These are phyloP conservation scores for Pocillopora meandrina DNA, from an alignment of 92 coral and sea anemone species.

Conservation along the genomic window DNA sequence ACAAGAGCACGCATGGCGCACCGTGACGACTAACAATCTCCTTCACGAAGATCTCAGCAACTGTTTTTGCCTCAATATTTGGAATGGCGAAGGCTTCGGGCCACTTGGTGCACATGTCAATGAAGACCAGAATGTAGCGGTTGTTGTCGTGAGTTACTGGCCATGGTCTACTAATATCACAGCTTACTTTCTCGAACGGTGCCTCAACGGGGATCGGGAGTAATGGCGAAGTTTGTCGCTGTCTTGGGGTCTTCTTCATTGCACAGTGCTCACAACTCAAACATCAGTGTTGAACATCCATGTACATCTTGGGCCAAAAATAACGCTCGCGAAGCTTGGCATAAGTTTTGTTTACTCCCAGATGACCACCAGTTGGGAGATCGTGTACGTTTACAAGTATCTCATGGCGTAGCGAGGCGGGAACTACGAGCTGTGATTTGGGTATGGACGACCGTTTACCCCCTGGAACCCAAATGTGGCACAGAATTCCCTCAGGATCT, in stretches of 20 bases:
- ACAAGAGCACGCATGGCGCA: slow-evolving; percentile 33
- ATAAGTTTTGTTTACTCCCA: slow-evolving; percentile 45
- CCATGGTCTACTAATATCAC: too few relatives aligned
- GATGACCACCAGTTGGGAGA: slow-evolving; percentile 14
- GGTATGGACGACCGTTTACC: background rate
- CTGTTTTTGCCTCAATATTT: slow-evolving; percentile 38
- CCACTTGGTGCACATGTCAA: slow-evolving; percentile 45
- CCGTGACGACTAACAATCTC: slow-evolving; percentile 50
- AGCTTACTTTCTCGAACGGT: background rate
- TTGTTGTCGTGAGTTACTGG: slow-evolving; percentile 14
- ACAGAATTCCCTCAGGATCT: slow-evolving; percentile 29
- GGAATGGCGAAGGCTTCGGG: slow-evolving; percentile 52
- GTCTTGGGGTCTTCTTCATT: slow-evolving; percentile 32
- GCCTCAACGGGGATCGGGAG: slow-evolving; percentile 51
- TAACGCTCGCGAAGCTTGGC: slow-evolving; percentile 54
- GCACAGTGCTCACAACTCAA: slow-evolving; percentile 5
- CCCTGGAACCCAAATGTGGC: slow-evolving; percentile 6
- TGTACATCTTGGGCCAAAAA: slow-evolving; percentile 62
- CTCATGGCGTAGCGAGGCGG: slow-evolving; percentile 29
- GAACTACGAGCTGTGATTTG: slow-evolving; percentile 42
- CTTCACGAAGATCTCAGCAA: slow-evolving; percentile 23
- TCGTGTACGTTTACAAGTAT: slow-evolving; percentile 34
- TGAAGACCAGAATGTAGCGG: slow-evolving; percentile 43
- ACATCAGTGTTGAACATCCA: slow-evolving; percentile 39
- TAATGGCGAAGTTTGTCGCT: slow-evolving; percentile 18